phyloP scores from a whole-genome alignment of 1,140 invertebrate genomes.

The Conopomorpha cramerella region DNA sequence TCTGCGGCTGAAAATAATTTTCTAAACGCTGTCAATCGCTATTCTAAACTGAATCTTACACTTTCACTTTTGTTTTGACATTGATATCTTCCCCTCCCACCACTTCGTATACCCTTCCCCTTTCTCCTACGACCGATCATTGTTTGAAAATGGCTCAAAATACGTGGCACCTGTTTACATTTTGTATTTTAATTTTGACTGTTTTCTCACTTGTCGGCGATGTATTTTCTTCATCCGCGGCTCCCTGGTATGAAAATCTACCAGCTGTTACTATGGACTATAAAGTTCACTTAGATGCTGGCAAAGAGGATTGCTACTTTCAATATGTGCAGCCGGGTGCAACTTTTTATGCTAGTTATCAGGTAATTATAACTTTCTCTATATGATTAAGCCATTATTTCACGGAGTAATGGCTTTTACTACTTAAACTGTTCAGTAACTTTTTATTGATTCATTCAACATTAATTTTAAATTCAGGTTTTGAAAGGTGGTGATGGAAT shows the following conservation, averaged over 20 bases:
- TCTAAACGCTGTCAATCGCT: too few species aligned
- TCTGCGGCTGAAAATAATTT: too few species aligned
- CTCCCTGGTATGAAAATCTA: slow-evolving; percentile 78
- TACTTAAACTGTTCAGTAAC: slow-evolving; percentile 4
- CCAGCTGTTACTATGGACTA: slow-evolving; percentile 94
- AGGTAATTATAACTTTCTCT: slow-evolving; percentile 65
- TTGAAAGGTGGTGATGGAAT: slow-evolving; percentile 89
- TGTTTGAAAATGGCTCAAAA: slow-evolving; percentile 38
- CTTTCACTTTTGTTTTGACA: background rate
- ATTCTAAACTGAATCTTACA: too few species aligned
- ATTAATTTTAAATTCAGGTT: too few species aligned
- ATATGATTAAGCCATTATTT: background rate
- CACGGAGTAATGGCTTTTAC: background rate
- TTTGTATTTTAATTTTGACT: slow-evolving; percentile 45
- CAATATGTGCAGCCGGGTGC: slow-evolving; percentile 90
- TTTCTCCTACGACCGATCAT: background rate
- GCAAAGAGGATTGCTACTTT: slow-evolving; percentile 94
- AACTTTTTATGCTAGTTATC: slow-evolving; percentile 93
- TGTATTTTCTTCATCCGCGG: slow-evolving; percentile 29
- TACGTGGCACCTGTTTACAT: slow-evolving; percentile 50
- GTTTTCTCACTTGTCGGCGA: slow-evolving; percentile 48
- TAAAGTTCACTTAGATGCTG: slow-evolving; percentile 90
- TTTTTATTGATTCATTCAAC: too few species aligned
- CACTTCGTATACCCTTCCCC: background rate
- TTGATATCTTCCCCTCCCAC: too few species aligned